phyloP scores from a whole-genome alignment of 2,113 vertebrate genomes.

The Coptodon rendalli region DNA sequence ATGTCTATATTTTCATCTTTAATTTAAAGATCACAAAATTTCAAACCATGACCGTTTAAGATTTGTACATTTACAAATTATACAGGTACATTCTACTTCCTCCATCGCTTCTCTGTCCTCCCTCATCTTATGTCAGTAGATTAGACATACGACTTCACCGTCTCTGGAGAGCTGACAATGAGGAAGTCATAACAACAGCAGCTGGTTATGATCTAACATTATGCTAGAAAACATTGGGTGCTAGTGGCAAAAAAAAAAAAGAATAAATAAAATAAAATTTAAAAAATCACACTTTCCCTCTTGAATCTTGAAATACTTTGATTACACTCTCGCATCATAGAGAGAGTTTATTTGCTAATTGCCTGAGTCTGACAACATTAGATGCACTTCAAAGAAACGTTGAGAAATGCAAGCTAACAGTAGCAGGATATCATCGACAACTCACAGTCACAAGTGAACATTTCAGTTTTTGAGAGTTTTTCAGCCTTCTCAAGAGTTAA shows the following conservation, averaged over 20 bases:
- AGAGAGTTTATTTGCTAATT: background rate
- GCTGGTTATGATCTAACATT: background rate
- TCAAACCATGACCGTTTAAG: background rate
- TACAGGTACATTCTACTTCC: background rate
- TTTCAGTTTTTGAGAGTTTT: background rate
- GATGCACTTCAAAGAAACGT: background rate
- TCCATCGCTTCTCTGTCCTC: background rate
- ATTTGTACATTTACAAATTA: background rate
- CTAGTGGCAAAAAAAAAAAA: background rate
- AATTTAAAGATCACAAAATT: background rate
- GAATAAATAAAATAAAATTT: background rate
- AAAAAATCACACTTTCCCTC: background rate
- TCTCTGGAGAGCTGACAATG: background rate
- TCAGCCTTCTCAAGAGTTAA: background rate
- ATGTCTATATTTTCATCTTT: background rate
- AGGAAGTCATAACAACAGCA: background rate
- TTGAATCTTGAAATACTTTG: background rate
- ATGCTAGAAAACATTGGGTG: background rate
- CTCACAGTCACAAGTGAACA: background rate
- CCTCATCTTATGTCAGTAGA: background rate
- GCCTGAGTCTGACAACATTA: background rate
- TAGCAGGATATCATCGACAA: background rate
- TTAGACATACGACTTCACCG: background rate
- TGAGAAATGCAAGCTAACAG: background rate
- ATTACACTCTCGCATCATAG: background rate